Evolutionary conservation across 2,797 vertebrate species (phyloP).

Genomic region (Coreius guichenoti): DNA sequence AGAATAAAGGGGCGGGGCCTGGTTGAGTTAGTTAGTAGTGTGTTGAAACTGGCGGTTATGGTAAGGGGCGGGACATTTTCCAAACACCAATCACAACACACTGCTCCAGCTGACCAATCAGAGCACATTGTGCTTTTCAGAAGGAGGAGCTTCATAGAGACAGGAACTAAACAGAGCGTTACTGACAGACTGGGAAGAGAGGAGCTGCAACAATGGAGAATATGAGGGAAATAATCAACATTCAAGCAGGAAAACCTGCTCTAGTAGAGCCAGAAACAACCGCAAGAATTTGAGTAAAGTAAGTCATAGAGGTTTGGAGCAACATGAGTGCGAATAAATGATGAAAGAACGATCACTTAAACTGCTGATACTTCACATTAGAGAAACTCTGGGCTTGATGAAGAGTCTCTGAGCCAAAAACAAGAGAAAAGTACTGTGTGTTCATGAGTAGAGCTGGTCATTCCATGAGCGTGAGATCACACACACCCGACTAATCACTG

Average conservation of each 20-base stretch:
- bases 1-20: not conserved
- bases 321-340: no score
- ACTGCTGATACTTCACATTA: not conserved
- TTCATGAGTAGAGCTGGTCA: conserved; percentile 1
- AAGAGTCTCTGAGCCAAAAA: conserved; percentile 46
- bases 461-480: conserved; percentile 28
- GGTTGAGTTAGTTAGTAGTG: not conserved
- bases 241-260: no score
- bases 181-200: no score
- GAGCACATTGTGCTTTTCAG: no score
- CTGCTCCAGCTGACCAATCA: no score
- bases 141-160: no score
- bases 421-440: not conserved
- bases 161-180: no score
- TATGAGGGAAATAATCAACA: not conserved
- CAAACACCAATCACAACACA: not conserved
- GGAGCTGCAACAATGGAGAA: not conserved
- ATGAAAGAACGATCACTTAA: no score
- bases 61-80: not conserved
- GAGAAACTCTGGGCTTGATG: conserved; percentile 15
- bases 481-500: not conserved
- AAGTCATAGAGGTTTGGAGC: no score
- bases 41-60: not conserved
- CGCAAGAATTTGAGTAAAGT: no score
- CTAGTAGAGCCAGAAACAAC: no score